phyloP scores from a whole-genome alignment of 2,797 vertebrate species.

The Austrolebias charrua region DNA sequence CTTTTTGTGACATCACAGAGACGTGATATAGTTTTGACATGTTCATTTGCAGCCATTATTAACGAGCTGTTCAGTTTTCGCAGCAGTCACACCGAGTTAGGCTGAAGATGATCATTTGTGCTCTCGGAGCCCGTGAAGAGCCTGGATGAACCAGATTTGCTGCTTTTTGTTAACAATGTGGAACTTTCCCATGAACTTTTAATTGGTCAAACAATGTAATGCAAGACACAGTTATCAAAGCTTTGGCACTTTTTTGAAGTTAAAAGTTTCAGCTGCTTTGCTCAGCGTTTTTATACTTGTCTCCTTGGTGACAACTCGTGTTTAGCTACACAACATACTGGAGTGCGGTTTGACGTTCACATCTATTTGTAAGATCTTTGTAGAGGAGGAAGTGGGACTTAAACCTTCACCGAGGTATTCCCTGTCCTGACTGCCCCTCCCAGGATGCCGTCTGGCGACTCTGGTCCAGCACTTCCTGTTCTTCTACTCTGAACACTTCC shows the following conservation, averaged over 20 bases:
- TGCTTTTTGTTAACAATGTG: constrained; percentile 1
- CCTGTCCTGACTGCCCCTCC: constrained; percentile 48
- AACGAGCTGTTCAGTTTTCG: constrained; percentile 28
- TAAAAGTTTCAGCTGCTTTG: background rate
- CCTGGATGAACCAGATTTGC: constrained; percentile 3
- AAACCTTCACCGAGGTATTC: constrained; percentile 20
- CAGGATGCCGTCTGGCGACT: constrained; percentile 72
- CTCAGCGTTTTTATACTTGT: background rate
- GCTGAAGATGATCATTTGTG: constrained; percentile 1
- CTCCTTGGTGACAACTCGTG: constrained; percentile 13
- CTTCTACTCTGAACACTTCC: constrained; percentile 74
- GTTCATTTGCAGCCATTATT: constrained; percentile 30
- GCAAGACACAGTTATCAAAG: no score
- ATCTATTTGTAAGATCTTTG: constrained; percentile 22
- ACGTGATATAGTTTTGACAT: background rate
- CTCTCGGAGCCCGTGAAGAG: background rate
- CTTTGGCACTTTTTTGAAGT: background rate
- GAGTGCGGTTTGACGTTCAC: constrained; percentile 6
- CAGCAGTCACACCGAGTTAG: constrained; percentile 9
- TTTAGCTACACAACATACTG: constrained; percentile 10
- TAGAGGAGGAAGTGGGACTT: constrained; percentile 45
- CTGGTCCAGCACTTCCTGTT: constrained; percentile 69
- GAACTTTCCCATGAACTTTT: background rate
- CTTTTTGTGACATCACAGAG: constrained; percentile 17
- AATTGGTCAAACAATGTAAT: background rate